These are phyloP conservation scores for Tolypeutes matacus DNA, from an alignment of 2,797 vertebrate genomes.

Conservation along the genomic window DNA sequence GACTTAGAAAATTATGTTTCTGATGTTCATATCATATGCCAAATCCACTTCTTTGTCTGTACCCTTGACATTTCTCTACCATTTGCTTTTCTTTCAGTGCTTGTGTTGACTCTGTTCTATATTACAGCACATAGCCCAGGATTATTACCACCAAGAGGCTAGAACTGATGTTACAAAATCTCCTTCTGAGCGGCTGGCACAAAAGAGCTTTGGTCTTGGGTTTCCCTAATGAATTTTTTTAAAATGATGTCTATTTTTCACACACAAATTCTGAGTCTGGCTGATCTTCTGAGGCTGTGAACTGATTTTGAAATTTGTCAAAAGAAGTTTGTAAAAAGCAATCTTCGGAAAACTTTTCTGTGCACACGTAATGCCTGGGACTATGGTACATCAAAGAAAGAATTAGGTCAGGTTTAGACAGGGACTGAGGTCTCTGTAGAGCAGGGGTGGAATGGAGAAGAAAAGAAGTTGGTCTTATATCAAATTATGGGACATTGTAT, in stretches of 20 bases:
- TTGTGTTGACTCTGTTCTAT: background rate
- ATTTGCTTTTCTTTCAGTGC: background rate
- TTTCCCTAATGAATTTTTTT: background rate
- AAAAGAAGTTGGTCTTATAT: background rate
- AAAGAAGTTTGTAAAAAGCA: background rate
- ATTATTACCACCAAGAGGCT: background rate
- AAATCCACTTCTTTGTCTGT: background rate
- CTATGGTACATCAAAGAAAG: background rate
- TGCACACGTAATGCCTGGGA: background rate
- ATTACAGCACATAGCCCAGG: background rate
- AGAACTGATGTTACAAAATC: background rate
- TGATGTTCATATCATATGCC: background rate
- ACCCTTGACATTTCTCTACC: background rate
- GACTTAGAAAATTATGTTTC: background rate
- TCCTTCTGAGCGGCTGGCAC: background rate
- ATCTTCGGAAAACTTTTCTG: constrained; percentile 8
- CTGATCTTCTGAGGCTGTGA: background rate
- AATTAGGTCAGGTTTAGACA: background rate
- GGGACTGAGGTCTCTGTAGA: background rate
- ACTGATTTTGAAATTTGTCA: constrained; percentile 8
- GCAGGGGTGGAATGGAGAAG: rapidly evolving
- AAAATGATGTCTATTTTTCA: background rate
- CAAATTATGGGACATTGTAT: background rate
- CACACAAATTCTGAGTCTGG: background rate
- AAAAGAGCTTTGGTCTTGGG: background rate